A percentile compares a stretch with the other conserved stretches of the same genome.
Evolutionary conservation across 2,797 vertebrate genomes (phyloP).

Genomic region (Coracias cyanogaster): DNA sequence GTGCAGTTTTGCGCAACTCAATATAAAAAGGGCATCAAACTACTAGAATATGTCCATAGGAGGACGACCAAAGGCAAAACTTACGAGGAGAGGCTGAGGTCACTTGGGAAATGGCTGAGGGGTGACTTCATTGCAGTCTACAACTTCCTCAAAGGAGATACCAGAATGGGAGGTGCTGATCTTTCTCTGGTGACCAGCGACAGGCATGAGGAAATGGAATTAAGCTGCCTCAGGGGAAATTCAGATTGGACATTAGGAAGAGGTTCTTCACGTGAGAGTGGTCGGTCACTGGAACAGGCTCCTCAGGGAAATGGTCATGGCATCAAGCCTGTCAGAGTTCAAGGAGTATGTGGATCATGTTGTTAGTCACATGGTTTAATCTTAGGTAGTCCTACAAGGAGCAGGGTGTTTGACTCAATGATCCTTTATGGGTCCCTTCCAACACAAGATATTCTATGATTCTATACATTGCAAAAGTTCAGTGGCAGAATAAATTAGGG

Average conservation of each 20-base stretch:
- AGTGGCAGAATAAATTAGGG: not conserved
- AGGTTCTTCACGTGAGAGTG: not conserved
- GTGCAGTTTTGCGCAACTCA: not conserved
- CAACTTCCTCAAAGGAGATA: too few species aligned
- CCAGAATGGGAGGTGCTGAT: too few species aligned
- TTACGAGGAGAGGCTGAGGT: not conserved
- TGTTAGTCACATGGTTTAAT: not conserved
- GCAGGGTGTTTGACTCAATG: not conserved
- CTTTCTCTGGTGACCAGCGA: too few species aligned
- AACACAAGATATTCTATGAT: not conserved
- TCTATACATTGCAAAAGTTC: not conserved
- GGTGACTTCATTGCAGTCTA: not conserved
- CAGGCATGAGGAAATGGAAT: too few species aligned
- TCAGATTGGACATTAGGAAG: not conserved
- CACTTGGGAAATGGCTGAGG: not conserved
- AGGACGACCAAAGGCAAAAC: not conserved
- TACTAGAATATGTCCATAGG: not conserved
- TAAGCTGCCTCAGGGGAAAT: too few species aligned
- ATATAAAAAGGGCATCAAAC: not conserved
- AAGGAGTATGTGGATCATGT: not conserved
- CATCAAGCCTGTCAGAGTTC: not conserved
- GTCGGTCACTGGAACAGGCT: not conserved
- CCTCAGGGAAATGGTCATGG: too few species aligned
- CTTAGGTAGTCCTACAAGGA: not conserved
- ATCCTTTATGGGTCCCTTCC: not conserved